Conservation (phyloP, 2,113 vertebrate genomes). For the human (Homo sapiens) region DNA sequence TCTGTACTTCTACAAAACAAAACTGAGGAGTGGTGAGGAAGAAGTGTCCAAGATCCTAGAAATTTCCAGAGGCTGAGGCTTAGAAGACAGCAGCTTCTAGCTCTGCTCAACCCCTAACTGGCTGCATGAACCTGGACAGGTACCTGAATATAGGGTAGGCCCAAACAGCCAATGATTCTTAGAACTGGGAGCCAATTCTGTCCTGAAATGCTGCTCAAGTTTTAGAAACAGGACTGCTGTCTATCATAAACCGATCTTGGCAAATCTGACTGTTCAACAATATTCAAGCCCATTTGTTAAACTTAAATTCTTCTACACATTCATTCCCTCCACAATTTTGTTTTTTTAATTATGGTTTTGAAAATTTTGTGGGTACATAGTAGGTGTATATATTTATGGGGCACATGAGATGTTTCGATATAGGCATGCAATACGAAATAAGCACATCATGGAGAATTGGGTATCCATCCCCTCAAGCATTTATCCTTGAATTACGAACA, state of each 20-base stretch:
- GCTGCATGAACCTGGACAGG: background rate
- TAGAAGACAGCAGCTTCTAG: background rate
- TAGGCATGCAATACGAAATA: too few relatives aligned
- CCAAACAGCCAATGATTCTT: background rate
- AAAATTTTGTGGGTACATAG: too few relatives aligned
- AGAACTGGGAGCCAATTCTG: background rate
- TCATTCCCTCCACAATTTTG: background rate
- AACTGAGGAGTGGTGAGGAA: background rate
- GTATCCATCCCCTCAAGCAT: too few relatives aligned
- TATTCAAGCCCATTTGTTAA: background rate
- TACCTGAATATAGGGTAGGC: background rate
- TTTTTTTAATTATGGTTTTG: too few relatives aligned
- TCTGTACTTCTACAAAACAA: background rate
- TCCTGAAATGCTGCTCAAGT: background rate
- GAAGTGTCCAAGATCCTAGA: background rate
- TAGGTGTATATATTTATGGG: too few relatives aligned
- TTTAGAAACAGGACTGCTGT: background rate
- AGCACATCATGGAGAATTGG: too few relatives aligned
- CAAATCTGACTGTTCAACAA: background rate
- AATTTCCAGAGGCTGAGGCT: background rate
- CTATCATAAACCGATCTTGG: background rate
- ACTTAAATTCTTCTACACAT: background rate
- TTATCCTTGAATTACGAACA: too few relatives aligned
- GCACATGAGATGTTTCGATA: too few relatives aligned
- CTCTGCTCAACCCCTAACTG: background rate